Percentiles rank a stretch among this genome's conserved stretches.
phyloP scores from a whole-genome alignment of 1,140 invertebrate species.

The Periplaneta americana region DNA sequence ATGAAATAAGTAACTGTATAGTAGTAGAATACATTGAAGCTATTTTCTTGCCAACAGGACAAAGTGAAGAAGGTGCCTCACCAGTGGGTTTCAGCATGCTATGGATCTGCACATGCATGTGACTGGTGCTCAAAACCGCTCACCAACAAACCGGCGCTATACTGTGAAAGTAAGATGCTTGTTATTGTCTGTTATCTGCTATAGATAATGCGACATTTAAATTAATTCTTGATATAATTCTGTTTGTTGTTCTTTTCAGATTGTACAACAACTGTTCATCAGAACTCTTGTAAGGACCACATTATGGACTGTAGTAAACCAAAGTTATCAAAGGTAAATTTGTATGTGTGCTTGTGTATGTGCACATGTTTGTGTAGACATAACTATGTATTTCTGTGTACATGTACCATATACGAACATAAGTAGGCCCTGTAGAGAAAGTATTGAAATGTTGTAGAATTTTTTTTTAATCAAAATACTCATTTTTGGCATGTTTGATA shows the following conservation, averaged over 20 bases:
- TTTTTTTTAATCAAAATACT: too few relatives aligned
- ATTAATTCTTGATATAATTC: not conserved
- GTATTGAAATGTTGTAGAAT: too few relatives aligned
- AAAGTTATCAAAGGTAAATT: slow-evolving; percentile 54
- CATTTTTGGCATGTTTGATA: too few relatives aligned
- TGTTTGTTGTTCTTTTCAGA: slow-evolving; percentile 45
- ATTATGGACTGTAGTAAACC: slow-evolving; percentile 70
- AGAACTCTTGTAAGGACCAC: slow-evolving; percentile 80
- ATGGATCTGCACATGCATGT: slow-evolving; percentile 64
- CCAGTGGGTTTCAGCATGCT: slow-evolving; percentile 69
- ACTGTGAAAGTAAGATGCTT: slow-evolving; percentile 54
- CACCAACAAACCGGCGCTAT: slow-evolving; percentile 67
- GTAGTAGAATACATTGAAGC: not conserved
- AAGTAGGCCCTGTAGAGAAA: too few relatives aligned
- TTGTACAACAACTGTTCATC: slow-evolving; percentile 79
- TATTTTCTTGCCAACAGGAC: slow-evolving; percentile 42
- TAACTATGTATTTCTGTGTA: too few relatives aligned
- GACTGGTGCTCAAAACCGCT: slow-evolving; percentile 77
- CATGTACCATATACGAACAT: too few relatives aligned
- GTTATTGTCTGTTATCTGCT: not conserved
- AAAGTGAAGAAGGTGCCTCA: slow-evolving; percentile 65
- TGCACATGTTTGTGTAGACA: too few relatives aligned
- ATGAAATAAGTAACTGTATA: too few relatives aligned
- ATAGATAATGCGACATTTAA: not conserved
- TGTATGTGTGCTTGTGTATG: not conserved